Conservation (phyloP, 2,113 vertebrate species). For the Menura novaehollandiae region DNA sequence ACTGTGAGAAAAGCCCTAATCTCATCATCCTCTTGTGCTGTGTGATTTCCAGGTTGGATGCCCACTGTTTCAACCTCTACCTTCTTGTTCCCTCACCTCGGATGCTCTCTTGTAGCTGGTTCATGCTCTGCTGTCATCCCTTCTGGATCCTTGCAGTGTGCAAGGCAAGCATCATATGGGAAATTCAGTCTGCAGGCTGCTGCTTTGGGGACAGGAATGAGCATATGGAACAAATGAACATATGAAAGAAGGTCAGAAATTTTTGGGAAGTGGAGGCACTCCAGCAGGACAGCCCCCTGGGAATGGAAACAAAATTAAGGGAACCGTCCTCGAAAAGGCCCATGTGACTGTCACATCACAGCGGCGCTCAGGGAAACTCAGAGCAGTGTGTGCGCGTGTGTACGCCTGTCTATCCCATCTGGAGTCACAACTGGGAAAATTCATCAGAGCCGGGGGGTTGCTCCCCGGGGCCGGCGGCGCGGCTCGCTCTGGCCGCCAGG, state of each 20-base stretch:
- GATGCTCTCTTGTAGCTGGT: not conserved
- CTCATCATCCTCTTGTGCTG: not conserved
- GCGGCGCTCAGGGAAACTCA: not conserved
- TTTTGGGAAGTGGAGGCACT: not conserved
- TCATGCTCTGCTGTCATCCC: not conserved
- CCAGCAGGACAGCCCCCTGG: no score
- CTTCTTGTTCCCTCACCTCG: not conserved
- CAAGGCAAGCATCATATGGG: rapidly evolving
- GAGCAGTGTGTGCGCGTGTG: rapidly evolving
- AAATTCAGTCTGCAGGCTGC: not conserved
- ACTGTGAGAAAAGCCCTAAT: not conserved
- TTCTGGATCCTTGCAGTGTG: rapidly evolving
- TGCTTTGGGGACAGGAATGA: not conserved
- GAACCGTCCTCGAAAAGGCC: not conserved
- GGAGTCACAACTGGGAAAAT: rapidly evolving
- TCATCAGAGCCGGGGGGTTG: rapidly evolving
- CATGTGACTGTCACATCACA: rapidly evolving
- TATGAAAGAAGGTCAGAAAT: not conserved
- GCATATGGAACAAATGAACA: rapidly evolving
- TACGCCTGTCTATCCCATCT: rapidly evolving
- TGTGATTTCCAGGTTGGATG: not conserved
- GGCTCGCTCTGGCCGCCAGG: not conserved
- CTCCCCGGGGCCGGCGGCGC: not conserved
- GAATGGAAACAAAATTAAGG: rapidly evolving
- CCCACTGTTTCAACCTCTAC: not conserved